phyloP scores from a whole-genome alignment of 1,140 invertebrate genomes.

The Drosophila chauvacae region DNA sequence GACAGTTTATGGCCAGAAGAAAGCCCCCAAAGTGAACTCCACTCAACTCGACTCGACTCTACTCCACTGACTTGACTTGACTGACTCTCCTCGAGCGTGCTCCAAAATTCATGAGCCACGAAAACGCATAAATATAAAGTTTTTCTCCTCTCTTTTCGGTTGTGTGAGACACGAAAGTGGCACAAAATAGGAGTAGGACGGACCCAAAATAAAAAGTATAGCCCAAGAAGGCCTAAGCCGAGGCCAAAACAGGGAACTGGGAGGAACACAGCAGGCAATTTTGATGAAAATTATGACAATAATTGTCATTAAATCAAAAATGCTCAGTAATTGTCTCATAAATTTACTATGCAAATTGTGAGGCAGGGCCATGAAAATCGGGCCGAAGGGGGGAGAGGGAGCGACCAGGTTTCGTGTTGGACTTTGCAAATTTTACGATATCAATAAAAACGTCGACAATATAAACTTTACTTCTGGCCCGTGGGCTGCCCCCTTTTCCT shows the following conservation, averaged over 20 bases:
- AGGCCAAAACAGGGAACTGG: conserved; percentile 42
- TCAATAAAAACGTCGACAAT: conserved; percentile 83
- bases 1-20: conserved; percentile 56
- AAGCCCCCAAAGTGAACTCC: conserved; percentile 32
- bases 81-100: conserved; percentile 71
- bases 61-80: conserved; percentile 37
- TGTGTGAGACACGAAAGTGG: conserved; percentile 65
- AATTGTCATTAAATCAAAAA: conserved; percentile 84
- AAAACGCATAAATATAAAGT: conserved; percentile 80
- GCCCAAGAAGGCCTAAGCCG: conserved; percentile 39
- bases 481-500: conserved; percentile 11
- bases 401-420: conserved; percentile 65
- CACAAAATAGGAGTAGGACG: conserved; percentile 46
- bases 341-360: conserved; percentile 83
- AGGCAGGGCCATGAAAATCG: conserved; percentile 32
- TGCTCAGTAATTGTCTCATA: conserved; percentile 83
- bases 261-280: conserved; percentile 63
- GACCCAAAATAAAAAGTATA: conserved; percentile 56
- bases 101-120: conserved; percentile 79
- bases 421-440: conserved; percentile 79
- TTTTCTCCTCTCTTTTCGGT: conserved; percentile 32
- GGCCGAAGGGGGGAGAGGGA: background rate
- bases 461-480: conserved; percentile 78
- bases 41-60: conserved; percentile 27
- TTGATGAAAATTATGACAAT: conserved; percentile 83